Conservation (phyloP, 2,113 vertebrate genomes). For the Caloenas nicobarica region DNA sequence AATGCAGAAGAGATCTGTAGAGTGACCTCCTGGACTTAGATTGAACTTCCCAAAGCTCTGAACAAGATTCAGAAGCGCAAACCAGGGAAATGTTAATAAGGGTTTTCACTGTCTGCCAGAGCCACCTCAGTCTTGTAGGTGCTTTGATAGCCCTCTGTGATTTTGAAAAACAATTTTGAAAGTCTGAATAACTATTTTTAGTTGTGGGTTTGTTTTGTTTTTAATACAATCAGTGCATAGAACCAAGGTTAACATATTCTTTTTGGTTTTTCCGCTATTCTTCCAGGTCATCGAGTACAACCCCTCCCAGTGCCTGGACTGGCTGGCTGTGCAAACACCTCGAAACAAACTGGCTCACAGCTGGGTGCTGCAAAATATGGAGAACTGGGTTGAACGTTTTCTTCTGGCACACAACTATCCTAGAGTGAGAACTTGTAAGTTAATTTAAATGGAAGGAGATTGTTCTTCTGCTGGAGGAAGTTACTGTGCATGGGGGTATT, state of each 20-base stretch:
- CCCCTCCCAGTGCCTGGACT: constrained; percentile 97
- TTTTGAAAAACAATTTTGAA: not conserved
- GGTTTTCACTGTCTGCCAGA: not conserved
- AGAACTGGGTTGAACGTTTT: constrained; percentile 98
- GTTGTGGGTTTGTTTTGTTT: accelerated
- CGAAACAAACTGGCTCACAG: constrained; percentile 98
- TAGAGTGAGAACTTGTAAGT: constrained; percentile 96
- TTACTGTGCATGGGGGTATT: not conserved
- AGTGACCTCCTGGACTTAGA: not conserved
- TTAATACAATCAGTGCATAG: not conserved
- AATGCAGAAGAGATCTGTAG: not conserved
- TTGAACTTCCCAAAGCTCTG: not conserved
- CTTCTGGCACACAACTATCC: constrained; percentile 98
- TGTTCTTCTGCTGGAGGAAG: not conserved
- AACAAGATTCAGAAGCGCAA: not conserved
- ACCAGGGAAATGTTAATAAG: not conserved
- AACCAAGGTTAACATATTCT: not conserved
- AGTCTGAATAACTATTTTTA: not conserved
- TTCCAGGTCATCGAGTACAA: constrained; percentile 97
- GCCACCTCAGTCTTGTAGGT: not conserved
- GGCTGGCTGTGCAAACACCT: constrained; percentile 97
- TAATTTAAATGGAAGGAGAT: not conserved
- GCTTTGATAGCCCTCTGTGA: not conserved
- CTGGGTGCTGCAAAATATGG: constrained; percentile 99
- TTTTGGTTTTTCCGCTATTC: not conserved